phyloP scores from a whole-genome alignment of 2,888 invertebrate species.

The Rhyacophila evoluta region DNA sequence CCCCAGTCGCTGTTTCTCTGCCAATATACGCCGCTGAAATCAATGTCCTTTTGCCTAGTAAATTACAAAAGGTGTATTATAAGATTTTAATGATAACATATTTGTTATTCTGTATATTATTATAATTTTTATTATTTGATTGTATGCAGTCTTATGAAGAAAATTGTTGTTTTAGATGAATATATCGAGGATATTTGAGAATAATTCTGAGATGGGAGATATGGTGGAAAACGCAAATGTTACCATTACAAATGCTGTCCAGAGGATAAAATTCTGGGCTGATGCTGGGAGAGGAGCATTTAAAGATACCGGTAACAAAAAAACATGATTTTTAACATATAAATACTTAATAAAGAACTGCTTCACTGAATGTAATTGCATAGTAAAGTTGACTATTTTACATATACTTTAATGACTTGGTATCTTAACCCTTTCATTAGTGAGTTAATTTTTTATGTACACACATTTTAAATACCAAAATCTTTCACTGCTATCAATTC shows the following conservation, averaged over 20 bases:
- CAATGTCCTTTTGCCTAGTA: slow-evolving; percentile 65
- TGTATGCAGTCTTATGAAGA: too few relatives aligned
- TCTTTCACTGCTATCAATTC: too few relatives aligned
- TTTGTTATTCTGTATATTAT: not conserved
- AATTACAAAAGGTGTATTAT: slow-evolving; percentile 63
- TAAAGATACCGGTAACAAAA: slow-evolving; percentile 66
- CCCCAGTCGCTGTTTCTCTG: slow-evolving; percentile 62
- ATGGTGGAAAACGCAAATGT: slow-evolving; percentile 36
- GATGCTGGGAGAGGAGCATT: slow-evolving; percentile 67
- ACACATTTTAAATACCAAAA: too few relatives aligned
- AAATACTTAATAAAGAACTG: too few relatives aligned
- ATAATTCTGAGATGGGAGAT: slow-evolving; percentile 34
- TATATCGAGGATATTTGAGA: slow-evolving; percentile 66
- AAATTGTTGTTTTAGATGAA: slow-evolving; percentile 66
- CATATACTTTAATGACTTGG: too few relatives aligned
- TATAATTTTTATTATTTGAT: slow-evolving; percentile 12
- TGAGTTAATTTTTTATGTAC: too few relatives aligned
- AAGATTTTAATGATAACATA: too few relatives aligned
- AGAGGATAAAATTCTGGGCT: slow-evolving; percentile 68
- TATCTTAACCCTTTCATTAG: too few relatives aligned
- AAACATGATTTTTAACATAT: too few relatives aligned
- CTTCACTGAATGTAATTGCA: too few relatives aligned
- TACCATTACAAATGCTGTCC: slow-evolving; percentile 62
- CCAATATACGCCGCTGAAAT: slow-evolving; percentile 67
- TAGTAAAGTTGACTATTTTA: too few relatives aligned